Evolutionary conservation across 2,888 invertebrate genomes (phyloP).

Genomic region (Patella ulyssiponensis): DNA sequence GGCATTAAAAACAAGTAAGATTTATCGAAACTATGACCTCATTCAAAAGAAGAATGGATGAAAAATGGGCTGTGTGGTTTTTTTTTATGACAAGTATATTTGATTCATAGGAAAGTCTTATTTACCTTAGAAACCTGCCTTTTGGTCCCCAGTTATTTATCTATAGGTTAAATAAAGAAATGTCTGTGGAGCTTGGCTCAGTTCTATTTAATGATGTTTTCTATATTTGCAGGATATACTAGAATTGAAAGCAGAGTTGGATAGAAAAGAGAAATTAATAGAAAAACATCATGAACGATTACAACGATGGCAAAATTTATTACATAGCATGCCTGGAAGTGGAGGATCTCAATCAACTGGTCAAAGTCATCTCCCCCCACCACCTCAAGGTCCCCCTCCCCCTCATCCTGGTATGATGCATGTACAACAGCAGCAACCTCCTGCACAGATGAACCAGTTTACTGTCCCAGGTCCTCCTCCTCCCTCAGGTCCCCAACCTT

Average conservation of each 20-base stretch:
- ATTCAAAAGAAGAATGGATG: too few species aligned
- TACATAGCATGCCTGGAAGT: constrained; percentile 69
- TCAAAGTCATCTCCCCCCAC: constrained; percentile 29
- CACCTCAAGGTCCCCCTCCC: constrained; percentile 25
- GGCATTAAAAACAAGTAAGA: too few species aligned
- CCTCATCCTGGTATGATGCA: constrained; percentile 24
- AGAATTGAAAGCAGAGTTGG: constrained; percentile 86
- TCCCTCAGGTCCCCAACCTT: constrained; percentile 39
- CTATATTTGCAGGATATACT: constrained; percentile 79
- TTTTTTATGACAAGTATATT: too few species aligned
- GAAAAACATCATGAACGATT: constrained; percentile 92
- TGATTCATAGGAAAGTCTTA: too few species aligned
- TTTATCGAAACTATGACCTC: too few species aligned
- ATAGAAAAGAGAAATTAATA: constrained; percentile 90
- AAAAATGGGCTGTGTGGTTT: too few species aligned
- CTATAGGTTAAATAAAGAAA: too few species aligned
- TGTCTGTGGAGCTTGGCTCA: too few species aligned
- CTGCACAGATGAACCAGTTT: constrained; percentile 26
- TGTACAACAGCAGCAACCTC: constrained; percentile 26
- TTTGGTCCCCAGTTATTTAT: too few species aligned
- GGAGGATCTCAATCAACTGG: constrained; percentile 30
- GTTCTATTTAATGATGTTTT: not conserved
- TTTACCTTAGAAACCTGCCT: too few species aligned
- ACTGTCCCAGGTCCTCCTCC: not conserved
- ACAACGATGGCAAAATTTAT: constrained; percentile 88